phyloP scores from a whole-genome alignment of 2,888 invertebrate species.

The Penaeus monodon region DNA sequence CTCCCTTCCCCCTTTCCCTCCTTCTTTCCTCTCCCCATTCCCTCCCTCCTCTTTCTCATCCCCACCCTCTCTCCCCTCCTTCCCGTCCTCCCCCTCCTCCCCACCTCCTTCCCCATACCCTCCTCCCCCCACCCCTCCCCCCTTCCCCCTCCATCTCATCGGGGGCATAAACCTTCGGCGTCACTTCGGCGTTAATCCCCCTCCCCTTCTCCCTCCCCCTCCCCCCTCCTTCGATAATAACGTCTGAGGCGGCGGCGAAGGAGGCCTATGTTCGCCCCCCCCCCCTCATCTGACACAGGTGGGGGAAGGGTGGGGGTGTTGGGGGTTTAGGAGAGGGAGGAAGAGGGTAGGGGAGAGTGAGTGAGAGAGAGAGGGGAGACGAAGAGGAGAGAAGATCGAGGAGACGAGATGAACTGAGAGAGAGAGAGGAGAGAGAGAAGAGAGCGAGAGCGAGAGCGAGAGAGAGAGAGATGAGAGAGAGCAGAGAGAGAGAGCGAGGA shows the following conservation, averaged over 20 bases:
- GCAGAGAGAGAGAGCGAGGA: no score
- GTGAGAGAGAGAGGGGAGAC: background rate
- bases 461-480: no score
- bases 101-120: background rate
- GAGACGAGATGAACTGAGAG: no score
- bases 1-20: background rate
- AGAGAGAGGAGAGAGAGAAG: no score
- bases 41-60: background rate
- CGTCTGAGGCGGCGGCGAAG: slow-evolving; percentile 11
- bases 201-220: background rate
- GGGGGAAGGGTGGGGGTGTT: no score
- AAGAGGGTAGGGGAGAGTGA: background rate
- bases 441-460: no score
- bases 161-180: no score
- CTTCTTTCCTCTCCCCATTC: background rate
- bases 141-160: background rate
- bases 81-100: background rate
- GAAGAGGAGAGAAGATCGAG: no score
- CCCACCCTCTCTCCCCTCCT: background rate
- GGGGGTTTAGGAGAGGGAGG: no score
- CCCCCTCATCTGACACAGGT: slow-evolving; percentile 5
- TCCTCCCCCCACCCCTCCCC: background rate
- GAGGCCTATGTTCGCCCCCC: slow-evolving; percentile 1
- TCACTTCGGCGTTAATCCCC: no score
- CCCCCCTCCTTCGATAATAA: background rate